These are phyloP conservation scores for Arizona elegans DNA, from an alignment of 2,113 vertebrate genomes.

Conservation along the genomic window DNA sequence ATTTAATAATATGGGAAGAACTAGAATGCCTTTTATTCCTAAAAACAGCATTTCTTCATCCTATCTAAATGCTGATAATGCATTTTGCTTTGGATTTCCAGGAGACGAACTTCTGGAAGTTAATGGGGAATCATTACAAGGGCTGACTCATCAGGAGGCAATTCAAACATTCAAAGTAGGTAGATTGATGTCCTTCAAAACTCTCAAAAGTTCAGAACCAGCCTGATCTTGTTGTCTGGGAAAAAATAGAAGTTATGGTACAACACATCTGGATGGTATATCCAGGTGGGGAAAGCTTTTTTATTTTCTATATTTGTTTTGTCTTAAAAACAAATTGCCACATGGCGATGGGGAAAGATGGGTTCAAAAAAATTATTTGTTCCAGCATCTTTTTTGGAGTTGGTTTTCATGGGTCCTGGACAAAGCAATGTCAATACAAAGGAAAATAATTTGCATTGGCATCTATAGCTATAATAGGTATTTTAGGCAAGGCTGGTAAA, in stretches of 20 bases:
- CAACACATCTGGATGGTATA: neutral
- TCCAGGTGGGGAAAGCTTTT: neutral
- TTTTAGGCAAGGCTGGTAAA: neutral
- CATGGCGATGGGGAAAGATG: neutral
- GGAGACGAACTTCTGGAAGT: slow-evolving; percentile 96
- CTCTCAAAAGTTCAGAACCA: neutral
- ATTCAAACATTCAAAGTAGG: slow-evolving; percentile 98
- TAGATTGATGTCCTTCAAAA: slow-evolving; percentile 49
- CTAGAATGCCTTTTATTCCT: neutral
- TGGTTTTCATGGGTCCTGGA: neutral
- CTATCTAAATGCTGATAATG: slow-evolving; percentile 22
- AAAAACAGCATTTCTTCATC: neutral
- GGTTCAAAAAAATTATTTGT: neutral
- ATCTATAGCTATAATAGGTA: neutral
- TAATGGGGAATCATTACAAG: slow-evolving; percentile 93
- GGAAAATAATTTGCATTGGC: neutral
- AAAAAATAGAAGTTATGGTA: neutral
- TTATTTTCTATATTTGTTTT: neutral
- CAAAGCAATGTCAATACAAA: neutral
- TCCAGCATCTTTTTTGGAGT: neutral
- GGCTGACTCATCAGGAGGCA: slow-evolving; percentile 92
- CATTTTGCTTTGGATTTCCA: slow-evolving; percentile 61
- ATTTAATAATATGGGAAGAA: neutral
- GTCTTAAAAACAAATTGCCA: neutral
- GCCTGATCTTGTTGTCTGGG: neutral